phyloP scores from a whole-genome alignment of 2,113 vertebrate species.

The Elgaria multicarinata region DNA sequence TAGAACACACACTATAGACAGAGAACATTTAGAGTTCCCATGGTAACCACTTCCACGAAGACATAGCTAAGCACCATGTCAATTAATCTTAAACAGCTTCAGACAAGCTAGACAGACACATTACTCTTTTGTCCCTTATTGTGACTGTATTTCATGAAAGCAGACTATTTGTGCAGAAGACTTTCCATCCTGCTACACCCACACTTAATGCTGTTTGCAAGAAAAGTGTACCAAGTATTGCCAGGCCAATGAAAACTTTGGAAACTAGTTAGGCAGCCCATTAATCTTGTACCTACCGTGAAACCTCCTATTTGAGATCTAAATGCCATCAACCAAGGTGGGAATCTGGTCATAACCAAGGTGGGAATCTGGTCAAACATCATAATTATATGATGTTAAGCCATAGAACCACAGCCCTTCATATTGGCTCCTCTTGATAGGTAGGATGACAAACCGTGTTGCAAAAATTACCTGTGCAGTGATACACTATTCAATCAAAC shows the following conservation, averaged over 20 bases:
- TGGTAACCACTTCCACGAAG: slow-evolving; percentile 28
- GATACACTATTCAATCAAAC: not conserved
- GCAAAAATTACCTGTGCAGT: not conserved
- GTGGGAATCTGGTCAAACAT: too few relatives aligned
- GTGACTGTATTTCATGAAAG: not conserved
- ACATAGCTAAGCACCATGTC: slow-evolving; percentile 2
- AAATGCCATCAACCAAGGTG: not conserved
- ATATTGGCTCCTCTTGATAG: not conserved
- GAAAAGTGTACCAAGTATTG: not conserved
- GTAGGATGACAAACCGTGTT: not conserved
- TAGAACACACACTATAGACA: not conserved
- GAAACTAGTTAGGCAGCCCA: not conserved
- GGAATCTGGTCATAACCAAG: too few relatives aligned
- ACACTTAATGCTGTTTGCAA: not conserved
- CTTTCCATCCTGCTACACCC: not conserved
- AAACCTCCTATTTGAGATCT: not conserved
- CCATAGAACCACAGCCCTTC: not conserved
- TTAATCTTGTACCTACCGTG: not conserved
- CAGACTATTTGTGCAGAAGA: not conserved
- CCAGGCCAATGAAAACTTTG: not conserved
- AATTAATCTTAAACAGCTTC: slow-evolving; percentile 29
- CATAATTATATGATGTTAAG: not conserved
- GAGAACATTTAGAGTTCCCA: slow-evolving; percentile 40
- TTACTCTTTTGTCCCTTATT: slow-evolving; percentile 8
- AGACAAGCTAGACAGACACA: slow-evolving; percentile 5